These are phyloP conservation scores for Betta splendens DNA, from an alignment of 2,797 vertebrate genomes.

Conservation along the genomic window DNA sequence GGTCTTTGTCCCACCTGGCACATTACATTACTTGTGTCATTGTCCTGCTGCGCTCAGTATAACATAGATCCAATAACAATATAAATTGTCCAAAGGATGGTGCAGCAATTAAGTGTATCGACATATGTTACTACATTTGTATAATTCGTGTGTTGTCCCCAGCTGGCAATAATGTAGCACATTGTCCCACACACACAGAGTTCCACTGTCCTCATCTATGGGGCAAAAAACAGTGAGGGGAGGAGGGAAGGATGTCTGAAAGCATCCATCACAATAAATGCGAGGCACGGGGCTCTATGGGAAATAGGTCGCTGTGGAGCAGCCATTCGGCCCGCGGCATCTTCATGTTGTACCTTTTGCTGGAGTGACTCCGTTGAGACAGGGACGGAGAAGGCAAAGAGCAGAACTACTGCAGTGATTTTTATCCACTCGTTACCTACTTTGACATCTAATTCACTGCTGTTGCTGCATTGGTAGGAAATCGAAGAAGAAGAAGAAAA, in stretches of 20 bases:
- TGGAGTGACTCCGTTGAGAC: slow-evolving; percentile 28
- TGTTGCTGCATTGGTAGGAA: not conserved
- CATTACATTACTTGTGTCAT: not conserved
- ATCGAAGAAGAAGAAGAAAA: not conserved
- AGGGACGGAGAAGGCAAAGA: slow-evolving; percentile 5
- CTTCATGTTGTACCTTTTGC: slow-evolving; percentile 37
- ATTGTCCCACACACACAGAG: slow-evolving; percentile 11
- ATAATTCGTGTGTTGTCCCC: not conserved
- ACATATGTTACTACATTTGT: slow-evolving; percentile 11
- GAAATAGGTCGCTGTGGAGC: slow-evolving; percentile 62
- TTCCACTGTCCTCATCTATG: slow-evolving; percentile 22
- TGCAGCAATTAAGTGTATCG: slow-evolving; percentile 1
- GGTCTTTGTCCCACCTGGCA: not conserved
- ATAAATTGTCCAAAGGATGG: slow-evolving; percentile 8
- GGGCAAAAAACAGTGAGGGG: slow-evolving; percentile 10
- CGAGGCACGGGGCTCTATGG: slow-evolving; percentile 35
- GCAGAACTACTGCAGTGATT: not conserved
- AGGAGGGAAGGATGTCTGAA: slow-evolving; percentile 52
- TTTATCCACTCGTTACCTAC: not conserved
- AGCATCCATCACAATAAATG: slow-evolving; percentile 63
- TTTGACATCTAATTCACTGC: not conserved
- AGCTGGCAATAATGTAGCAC: slow-evolving; percentile 23
- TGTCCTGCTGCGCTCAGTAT: not conserved
- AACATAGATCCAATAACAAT: not conserved
- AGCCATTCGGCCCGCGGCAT: slow-evolving; percentile 33